Evolutionary conservation across 2,113 vertebrate genomes (phyloP), one percentile per base, ranked within the genome.

Genomic region (Lophius piscatorius): DNA sequence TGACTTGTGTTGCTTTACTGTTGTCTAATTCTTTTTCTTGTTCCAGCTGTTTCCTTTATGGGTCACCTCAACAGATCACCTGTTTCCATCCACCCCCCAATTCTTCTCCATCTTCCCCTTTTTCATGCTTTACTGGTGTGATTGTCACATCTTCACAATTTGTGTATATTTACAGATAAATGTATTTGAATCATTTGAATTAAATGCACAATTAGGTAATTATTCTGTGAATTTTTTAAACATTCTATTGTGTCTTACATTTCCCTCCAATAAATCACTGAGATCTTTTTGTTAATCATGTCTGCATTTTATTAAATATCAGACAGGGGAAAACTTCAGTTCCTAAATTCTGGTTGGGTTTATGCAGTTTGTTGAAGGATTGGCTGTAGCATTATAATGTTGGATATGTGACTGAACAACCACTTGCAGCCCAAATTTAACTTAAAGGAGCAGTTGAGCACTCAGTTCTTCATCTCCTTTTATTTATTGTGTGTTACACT

Each of bases 361-460:
- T 48, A 12, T 38, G 10, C 17, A 11, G 3, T 38, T 46, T 22
- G 28, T 34, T 16, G 16, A 13, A 9, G 1, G 38, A 11, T 8
- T 14, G 22, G 18, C 18, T 2, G 54, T 17, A 52, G 24, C 21
- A 22, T 39, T 12, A 21, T 33, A 12, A 44, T 36, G 16, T 18
- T 33, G n/a, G 66, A 60, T 39, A 28, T 46, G 51, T 56, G 41
- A 67, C 0, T 29, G 49, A n/a, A n/a, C n/a, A n/a, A n/a, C n/a
- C 22, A 59, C 46, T 18, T 49, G 29, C 35, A 29, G 39, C 7
- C 52, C 45, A 54, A 38, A 34, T 7, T 45, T 29, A 28, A 62
- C 33, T 49, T 65, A 10, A 42, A 36, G 18, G 35, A 48, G 22
- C 31, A 1, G 51, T 24, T 42, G 6, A 20, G 33, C 45, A 6